Evolutionary conservation across 53 echinoderm and acorn worm genomes (phyloP).

Genomic region (Paracentrotus lividus): DNA sequence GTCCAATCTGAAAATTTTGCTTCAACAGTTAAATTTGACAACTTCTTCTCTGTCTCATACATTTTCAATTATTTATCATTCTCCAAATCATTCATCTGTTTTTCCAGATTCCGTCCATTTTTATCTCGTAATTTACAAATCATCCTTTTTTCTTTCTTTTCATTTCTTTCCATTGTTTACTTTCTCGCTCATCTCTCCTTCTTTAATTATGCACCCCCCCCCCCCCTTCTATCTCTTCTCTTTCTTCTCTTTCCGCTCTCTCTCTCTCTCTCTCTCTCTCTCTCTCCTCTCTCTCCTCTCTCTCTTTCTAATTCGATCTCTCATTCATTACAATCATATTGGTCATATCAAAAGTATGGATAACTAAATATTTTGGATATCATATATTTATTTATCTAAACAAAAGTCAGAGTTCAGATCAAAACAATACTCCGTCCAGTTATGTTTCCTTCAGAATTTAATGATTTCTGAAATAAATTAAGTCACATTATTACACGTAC

Average conservation of each 20-base stretch:
- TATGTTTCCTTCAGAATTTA: conserved; percentile 43
- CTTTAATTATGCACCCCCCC: too few relatives aligned
- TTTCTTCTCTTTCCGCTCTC: not conserved
- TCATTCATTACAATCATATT: not conserved
- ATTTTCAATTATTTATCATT: not conserved
- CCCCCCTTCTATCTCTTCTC: not conserved
- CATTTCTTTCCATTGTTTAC: not conserved
- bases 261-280: not conserved
- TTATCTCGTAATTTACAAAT: too few relatives aligned
- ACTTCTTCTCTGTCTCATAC: too few relatives aligned
- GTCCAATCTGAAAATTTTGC: too few relatives aligned
- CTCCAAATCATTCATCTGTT: not conserved
- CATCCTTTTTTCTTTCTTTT: too few relatives aligned
- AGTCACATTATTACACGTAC: conserved; percentile 25
- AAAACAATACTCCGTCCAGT: not conserved
- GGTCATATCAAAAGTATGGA: not conserved
- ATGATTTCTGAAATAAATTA: conserved; percentile 33
- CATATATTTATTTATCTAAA: not conserved
- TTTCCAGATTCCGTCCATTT: not conserved
- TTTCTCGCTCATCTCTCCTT: not conserved
- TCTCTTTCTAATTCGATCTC: not conserved
- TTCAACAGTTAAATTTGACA: too few relatives aligned
- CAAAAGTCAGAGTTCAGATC: not conserved
- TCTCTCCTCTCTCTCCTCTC: not conserved
- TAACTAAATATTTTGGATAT: not conserved